These are phyloP conservation scores for Nyctalus aviator DNA, from an alignment of 2,797 vertebrate genomes.

Conservation along the genomic window DNA sequence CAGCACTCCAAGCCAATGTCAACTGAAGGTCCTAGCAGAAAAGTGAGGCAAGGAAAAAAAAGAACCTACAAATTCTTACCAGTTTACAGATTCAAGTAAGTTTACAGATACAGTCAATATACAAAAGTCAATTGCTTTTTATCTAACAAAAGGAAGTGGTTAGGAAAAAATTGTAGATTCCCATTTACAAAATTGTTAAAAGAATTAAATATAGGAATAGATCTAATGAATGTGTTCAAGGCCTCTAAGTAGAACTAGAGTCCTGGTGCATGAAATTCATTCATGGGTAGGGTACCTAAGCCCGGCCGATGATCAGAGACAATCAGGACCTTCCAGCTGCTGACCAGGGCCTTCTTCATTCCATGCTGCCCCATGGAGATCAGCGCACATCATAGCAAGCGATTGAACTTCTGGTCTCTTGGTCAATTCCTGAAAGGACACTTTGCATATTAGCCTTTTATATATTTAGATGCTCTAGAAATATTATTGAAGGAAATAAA, in stretches of 20 bases:
- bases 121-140: conserved; percentile 34
- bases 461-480: not conserved
- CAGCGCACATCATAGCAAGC: no score
- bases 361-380: no score
- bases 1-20: not conserved
- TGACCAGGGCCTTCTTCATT: no score
- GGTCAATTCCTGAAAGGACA: no score
- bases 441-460: no score
- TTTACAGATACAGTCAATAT: not conserved
- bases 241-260: not conserved
- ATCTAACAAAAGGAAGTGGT: not conserved
- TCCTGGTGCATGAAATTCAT: no score
- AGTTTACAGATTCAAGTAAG: not conserved
- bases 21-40: not conserved
- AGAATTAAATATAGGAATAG: not conserved
- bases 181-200: not conserved
- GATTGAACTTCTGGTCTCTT: no score
- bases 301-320: no score
- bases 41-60: not conserved
- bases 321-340: no score
- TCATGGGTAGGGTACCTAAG: no score
- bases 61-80: conserved; percentile 6
- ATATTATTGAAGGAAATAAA: not conserved
- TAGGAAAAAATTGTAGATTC: not conserved
- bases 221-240: not conserved